Conservation (phyloP, 2,888 invertebrate species). For the Bhutanitis thaidina region DNA sequence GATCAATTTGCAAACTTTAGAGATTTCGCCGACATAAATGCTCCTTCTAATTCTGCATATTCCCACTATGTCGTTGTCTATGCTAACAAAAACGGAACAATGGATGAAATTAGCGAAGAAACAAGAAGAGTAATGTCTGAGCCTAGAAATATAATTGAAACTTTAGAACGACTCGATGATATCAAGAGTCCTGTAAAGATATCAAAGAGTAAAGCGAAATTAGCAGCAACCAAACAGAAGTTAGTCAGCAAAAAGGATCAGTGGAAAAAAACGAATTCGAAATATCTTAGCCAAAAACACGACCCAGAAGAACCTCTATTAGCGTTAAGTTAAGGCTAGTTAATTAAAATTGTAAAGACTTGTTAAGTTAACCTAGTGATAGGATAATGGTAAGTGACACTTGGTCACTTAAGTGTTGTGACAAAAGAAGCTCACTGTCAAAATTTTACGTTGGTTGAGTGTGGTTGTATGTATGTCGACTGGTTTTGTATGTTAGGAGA, state of each 20-base stretch:
- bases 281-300: constrained; percentile 57
- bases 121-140: constrained; percentile 64
- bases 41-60: constrained; percentile 87
- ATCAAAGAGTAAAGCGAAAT: constrained; percentile 83
- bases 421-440: constrained; percentile 53
- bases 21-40: constrained; percentile 93
- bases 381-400: constrained; percentile 28
- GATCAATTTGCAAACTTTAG: constrained; percentile 94
- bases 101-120: constrained; percentile 73
- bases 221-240: constrained; percentile 75
- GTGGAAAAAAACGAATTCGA: constrained; percentile 65
- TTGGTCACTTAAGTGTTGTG: constrained; percentile 40
- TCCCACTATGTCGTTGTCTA: constrained; percentile 92
- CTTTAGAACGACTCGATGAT: constrained; percentile 85
- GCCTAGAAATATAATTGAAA: constrained; percentile 92
- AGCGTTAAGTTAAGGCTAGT: constrained; percentile 82
- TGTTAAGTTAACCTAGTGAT: constrained; percentile 57
- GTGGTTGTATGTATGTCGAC: constrained; percentile 6
- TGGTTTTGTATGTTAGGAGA: constrained; percentile 24
- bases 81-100: constrained; percentile 87
- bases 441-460: constrained; percentile 36
- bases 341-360: constrained; percentile 58
- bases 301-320: constrained; percentile 83
- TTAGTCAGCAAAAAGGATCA: constrained; percentile 63
- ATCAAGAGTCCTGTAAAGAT: constrained; percentile 64